These are phyloP conservation scores for Spheniscus humboldti DNA, from an alignment of 2,797 vertebrate genomes.

Conservation along the genomic window DNA sequence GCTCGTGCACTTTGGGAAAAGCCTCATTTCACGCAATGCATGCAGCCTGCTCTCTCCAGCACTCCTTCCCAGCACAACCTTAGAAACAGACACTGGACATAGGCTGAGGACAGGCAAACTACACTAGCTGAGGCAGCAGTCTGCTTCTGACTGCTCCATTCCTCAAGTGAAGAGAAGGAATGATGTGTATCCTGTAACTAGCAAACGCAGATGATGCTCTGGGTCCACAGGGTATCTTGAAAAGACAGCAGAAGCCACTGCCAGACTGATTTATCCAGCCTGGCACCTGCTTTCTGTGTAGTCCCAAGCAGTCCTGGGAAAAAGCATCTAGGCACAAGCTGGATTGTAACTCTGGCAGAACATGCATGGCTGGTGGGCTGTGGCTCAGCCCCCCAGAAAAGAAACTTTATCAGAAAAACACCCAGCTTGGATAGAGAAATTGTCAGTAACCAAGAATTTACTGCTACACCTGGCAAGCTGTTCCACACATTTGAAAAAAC, in stretches of 20 bases:
- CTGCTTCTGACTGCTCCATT: background rate
- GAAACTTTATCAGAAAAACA: background rate
- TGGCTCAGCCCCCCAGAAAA: background rate
- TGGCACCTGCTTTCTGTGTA: background rate
- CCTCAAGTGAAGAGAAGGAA: background rate
- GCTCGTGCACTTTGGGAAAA: background rate
- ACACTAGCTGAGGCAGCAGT: background rate
- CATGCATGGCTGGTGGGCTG: rapidly evolving
- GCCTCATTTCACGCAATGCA: background rate
- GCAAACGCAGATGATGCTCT: background rate
- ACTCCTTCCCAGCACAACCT: background rate
- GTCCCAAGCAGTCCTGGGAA: background rate
- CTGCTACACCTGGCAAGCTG: background rate
- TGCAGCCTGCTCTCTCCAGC: background rate
- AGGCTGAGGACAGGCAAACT: background rate
- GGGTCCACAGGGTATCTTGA: background rate
- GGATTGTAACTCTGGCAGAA: background rate
- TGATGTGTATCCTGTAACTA: background rate
- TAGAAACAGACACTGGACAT: background rate
- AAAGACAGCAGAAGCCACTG: background rate
- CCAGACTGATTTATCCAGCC: background rate
- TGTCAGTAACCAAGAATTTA: background rate
- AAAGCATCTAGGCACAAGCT: background rate
- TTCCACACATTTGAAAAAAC: background rate
- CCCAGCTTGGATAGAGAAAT: background rate